Evolutionary conservation across 1,140 invertebrate species (phyloP).

Genomic region (Megalonaias nervosa): DNA sequence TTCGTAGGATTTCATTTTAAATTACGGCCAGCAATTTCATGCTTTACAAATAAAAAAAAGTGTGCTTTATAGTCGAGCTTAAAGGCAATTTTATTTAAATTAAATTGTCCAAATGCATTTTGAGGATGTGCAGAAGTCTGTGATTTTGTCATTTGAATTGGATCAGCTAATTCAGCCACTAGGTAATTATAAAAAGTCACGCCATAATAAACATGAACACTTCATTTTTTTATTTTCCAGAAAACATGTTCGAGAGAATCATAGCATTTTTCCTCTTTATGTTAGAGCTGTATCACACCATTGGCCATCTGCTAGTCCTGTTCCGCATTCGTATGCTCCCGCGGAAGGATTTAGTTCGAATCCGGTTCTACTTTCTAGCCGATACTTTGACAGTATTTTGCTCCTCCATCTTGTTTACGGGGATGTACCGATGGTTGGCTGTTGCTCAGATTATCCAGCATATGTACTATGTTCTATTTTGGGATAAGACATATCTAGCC

Average conservation of each 20-base stretch:
- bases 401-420: slow-evolving; percentile 45
- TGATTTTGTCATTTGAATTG: too few species aligned
- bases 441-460: slow-evolving; percentile 56
- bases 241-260: slow-evolving; percentile 5
- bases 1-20: too few species aligned
- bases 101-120: too few species aligned
- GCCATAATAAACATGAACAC: too few species aligned
- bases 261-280: slow-evolving; percentile 35
- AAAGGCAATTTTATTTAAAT: too few species aligned
- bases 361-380: slow-evolving; percentile 57
- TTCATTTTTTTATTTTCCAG: too few species aligned
- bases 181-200: too few species aligned
- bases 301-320: slow-evolving; percentile 53
- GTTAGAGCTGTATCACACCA: slow-evolving; percentile 51
- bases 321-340: slow-evolving; percentile 56
- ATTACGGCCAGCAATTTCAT: too few species aligned
- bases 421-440: slow-evolving; percentile 49
- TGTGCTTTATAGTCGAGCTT: too few species aligned
- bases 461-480: slow-evolving; percentile 56
- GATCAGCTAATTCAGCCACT: too few species aligned
- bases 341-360: slow-evolving; percentile 56
- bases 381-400: slow-evolving; percentile 55
- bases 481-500: slow-evolving; percentile 53
- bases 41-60: too few species aligned
- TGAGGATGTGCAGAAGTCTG: too few species aligned